Percentiles rank a stretch among this genome's conserved stretches.
phyloP scores from a whole-genome alignment of 2,113 vertebrate species.

The Zosterops lateralis region DNA sequence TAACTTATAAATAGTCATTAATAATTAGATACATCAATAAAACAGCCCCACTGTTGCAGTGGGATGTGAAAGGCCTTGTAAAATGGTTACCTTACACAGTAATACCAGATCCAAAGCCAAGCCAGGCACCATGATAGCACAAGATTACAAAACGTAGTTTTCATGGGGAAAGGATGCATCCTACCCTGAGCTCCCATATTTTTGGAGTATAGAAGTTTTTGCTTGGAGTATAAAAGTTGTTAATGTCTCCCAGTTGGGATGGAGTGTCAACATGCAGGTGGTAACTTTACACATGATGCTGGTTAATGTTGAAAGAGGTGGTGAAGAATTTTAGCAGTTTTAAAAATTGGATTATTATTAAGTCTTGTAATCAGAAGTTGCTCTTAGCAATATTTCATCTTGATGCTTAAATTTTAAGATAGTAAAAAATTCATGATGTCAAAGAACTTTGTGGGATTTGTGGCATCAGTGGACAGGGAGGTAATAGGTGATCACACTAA shows the following conservation, averaged over 20 bases:
- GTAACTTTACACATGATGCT: neutral
- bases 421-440: neutral
- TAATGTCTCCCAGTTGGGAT: fast-evolving
- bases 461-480: neutral
- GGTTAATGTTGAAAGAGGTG: neutral
- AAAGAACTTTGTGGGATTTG: neutral
- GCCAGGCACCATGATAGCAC: neutral
- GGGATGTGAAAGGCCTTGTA: neutral
- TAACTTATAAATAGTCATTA: neutral
- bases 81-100: neutral
- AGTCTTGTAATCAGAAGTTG: neutral
- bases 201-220: neutral
- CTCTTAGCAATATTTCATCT: neutral
- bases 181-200: fast-evolving
- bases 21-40: neutral
- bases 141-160: neutral
- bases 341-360: neutral
- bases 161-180: neutral
- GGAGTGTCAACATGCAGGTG: neutral
- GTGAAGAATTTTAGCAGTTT: neutral
- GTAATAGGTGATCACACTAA: neutral
- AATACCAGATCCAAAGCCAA: neutral
- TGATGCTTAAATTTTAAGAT: neutral
- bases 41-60: neutral
- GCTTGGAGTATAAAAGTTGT: neutral